A percentile compares a stretch with the other conserved stretches of the same genome.
These are phyloP conservation scores for Morpho helenor DNA, from an alignment of 2,888 invertebrate species.

Conservation along the genomic window DNA sequence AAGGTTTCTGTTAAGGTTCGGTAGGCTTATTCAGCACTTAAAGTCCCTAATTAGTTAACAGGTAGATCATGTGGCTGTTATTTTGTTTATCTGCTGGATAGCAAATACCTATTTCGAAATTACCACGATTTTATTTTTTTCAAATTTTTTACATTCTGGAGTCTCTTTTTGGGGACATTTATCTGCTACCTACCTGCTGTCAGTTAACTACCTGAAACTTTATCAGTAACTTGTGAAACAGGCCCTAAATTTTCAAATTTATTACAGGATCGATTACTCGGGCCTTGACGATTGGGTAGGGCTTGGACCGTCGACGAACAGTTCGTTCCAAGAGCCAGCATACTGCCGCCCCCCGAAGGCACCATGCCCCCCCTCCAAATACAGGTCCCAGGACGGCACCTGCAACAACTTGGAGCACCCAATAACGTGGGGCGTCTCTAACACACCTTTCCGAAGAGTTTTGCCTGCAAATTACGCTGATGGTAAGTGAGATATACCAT, in stretches of 20 bases:
- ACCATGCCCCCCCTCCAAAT: slow-evolving; percentile 72
- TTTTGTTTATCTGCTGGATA: too few species aligned
- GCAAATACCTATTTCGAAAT: too few species aligned
- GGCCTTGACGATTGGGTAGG: slow-evolving; percentile 49
- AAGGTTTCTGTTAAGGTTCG: too few species aligned
- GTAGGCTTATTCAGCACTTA: too few species aligned
- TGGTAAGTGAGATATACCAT: slow-evolving; percentile 63
- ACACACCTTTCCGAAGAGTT: slow-evolving; percentile 86
- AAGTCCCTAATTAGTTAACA: too few species aligned
- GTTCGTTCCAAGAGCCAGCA: slow-evolving; percentile 46
- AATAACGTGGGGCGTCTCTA: slow-evolving; percentile 83
- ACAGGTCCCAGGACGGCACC: slow-evolving; percentile 84
- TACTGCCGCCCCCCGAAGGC: slow-evolving; percentile 47
- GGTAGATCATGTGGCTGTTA: too few species aligned
- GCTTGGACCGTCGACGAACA: slow-evolving; percentile 50
- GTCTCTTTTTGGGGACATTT: too few species aligned
- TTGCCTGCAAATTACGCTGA: slow-evolving; percentile 88
- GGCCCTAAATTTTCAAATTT: neutral
- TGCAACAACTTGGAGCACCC: slow-evolving; percentile 87
- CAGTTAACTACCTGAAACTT: too few species aligned
- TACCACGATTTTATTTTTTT: too few species aligned
- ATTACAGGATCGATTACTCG: slow-evolving; percentile 40
- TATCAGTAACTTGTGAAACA: too few species aligned
- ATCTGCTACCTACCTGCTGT: too few species aligned
- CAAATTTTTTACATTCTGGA: too few species aligned